phyloP scores from a whole-genome alignment of 2,113 vertebrate genomes.

The Callithrix jacchus region DNA sequence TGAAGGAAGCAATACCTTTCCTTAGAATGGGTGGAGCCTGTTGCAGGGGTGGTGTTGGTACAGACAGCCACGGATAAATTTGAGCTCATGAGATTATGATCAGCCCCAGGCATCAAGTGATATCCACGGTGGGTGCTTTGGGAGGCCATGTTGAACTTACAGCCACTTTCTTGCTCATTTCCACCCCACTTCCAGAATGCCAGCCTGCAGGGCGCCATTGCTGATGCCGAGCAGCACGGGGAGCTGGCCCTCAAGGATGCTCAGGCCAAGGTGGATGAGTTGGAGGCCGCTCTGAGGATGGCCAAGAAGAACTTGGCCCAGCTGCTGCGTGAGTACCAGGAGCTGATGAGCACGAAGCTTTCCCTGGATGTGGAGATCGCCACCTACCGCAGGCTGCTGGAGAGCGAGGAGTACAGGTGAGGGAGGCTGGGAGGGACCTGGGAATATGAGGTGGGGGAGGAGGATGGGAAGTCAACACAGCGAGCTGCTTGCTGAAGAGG shows the following conservation, averaged over 20 bases:
- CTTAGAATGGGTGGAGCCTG: not conserved
- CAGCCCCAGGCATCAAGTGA: not conserved
- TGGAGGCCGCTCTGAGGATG: constrained; percentile 86
- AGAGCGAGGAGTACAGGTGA: constrained; percentile 90
- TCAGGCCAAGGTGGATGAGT: constrained; percentile 83
- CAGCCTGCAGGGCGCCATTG: constrained; percentile 6
- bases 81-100: not conserved
- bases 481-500: not conserved
- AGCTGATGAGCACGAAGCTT: constrained; percentile 90
- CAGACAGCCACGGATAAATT: not conserved
- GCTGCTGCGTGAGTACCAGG: constrained; percentile 90
- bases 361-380: constrained; percentile 92
- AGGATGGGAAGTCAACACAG: not conserved
- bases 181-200: constrained; percentile 33
- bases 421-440: not conserved
- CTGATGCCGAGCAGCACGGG: constrained; percentile 88
- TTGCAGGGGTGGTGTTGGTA: not conserved
- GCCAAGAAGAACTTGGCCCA: constrained; percentile 89
- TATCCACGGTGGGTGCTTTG: not conserved
- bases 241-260: constrained; percentile 89
- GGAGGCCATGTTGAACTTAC: not conserved
- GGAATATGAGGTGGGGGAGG: not conserved
- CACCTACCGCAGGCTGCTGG: constrained; percentile 90
- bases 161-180: not conserved
- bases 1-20: not conserved